These are phyloP conservation scores for Oryzias woworae DNA, from an alignment of 2,113 vertebrate species.

Conservation along the genomic window DNA sequence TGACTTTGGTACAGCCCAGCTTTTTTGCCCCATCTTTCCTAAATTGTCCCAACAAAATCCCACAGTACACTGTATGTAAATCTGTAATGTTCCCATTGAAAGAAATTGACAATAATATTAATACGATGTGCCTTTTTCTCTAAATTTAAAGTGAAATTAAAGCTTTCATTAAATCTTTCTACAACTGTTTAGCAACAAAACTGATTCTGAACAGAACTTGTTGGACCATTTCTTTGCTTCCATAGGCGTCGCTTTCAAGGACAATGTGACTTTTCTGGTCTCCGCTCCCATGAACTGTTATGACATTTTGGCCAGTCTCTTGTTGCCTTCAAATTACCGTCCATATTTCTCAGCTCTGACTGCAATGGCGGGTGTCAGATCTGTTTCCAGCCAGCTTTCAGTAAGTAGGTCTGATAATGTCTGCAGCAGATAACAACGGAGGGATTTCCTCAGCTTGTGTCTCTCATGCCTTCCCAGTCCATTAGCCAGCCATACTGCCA, in stretches of 20 bases:
- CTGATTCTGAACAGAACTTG: background rate
- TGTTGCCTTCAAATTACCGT: constrained; percentile 18
- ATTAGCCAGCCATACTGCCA: constrained; percentile 48
- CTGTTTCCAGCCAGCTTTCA: constrained; percentile 40
- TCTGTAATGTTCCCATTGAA: too few species aligned
- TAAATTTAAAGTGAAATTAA: too few species aligned
- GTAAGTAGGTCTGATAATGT: constrained; percentile 57
- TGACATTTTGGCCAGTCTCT: constrained; percentile 34
- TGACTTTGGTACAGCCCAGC: too few species aligned
- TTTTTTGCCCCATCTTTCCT: too few species aligned
- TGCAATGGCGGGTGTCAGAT: constrained; percentile 18
- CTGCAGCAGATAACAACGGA: constrained; percentile 52
- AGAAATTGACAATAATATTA: too few species aligned
- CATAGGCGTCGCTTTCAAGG: too few species aligned
- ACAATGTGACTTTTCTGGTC: constrained; percentile 23
- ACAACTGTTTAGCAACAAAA: background rate
- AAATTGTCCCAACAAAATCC: too few species aligned
- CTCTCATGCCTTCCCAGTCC: constrained; percentile 53
- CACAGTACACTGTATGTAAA: too few species aligned
- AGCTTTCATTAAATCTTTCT: too few species aligned
- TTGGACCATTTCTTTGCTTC: background rate
- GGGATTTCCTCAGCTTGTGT: constrained; percentile 49
- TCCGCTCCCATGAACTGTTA: constrained; percentile 27
- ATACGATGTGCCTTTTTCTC: too few species aligned
- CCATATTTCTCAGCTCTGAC: constrained; percentile 26